Base-by-base conservation (phyloP, 2,113 vertebrate genomes). In the Neotragus moschatus region DNA sequence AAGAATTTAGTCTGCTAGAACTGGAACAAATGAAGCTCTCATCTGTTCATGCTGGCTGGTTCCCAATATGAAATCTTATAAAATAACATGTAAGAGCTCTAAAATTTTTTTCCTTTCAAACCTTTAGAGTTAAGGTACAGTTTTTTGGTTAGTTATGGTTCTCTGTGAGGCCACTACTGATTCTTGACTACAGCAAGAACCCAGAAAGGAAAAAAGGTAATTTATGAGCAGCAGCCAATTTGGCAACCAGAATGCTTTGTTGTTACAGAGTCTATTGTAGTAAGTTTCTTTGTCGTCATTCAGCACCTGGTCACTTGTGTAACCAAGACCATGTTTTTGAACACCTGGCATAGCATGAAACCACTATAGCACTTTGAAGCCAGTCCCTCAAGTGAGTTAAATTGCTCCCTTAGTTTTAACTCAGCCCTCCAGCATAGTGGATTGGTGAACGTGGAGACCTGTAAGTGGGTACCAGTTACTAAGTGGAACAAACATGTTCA, bases 1-100 rank as follows among this genome's bases (percentile, higher is more conserved):
- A 88, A 95, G 88, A 93, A 79, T 95, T 96, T 92, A 95, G 89
- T 87, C 45, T 84, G 30, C 55, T 96, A 85, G 49, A 91, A 84
- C 88, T 96, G 61, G 61, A 93, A 73, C 36, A 91, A 81, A 88
- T 88, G 45, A 8, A 93, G 79, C 39, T 36, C 7, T 95, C 28
- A 82, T 90, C 70, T 96, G n/a, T 30, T 96, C 80, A 21, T 84
- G 43, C 43, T 96, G 97, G 26, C 63, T 88, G 2, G 84, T 96
- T 89, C 66, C 95, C 28, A 87, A 0, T 84, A 77, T 93, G 60
- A 81, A 90, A 25, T 96, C 87, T 84, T 86, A 14, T 47, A 94
- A 94, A 92, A 45, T 61, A 91, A 25, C 61, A 66, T 93, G 3
- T 86, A 47, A 96, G 43, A 93, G 56, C 77, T 88, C 92, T 96